A percentile compares a stretch with the other conserved stretches of the same genome.
Evolutionary conservation across 2,888 invertebrate genomes (phyloP).

Genomic region (Acrobasis consociella): DNA sequence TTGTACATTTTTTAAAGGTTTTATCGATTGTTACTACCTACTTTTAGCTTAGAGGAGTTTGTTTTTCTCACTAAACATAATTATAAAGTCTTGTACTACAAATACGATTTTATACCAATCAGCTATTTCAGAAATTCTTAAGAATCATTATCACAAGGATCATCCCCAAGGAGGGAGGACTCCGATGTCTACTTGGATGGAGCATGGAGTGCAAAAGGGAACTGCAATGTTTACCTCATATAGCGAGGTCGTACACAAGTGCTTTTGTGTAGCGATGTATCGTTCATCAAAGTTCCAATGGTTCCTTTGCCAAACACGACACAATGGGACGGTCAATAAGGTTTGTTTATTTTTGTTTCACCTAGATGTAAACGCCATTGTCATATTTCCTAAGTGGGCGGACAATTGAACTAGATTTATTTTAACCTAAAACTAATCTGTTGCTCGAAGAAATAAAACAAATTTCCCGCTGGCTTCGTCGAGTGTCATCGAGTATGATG

Average conservation of each 20-base stretch:
- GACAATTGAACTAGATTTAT: not conserved
- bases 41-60: too few species aligned
- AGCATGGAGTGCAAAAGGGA: not conserved
- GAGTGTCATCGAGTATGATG: not conserved
- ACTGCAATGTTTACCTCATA: not conserved
- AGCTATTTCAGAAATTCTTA: too few species aligned
- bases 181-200: not conserved
- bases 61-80: too few species aligned
- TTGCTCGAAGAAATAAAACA: not conserved
- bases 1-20: too few species aligned
- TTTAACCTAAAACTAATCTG: too few species aligned
- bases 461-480: not conserved
- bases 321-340: conserved; percentile 5
- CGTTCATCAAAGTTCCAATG: conserved; percentile 1
- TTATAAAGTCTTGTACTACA: too few species aligned
- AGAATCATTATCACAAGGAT: not conserved
- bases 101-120: too few species aligned
- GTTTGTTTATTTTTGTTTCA: not conserved
- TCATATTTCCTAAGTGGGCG: not conserved
- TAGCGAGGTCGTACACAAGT: not conserved
- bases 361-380: not conserved
- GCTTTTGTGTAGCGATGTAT: conserved; percentile 10
- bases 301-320: not conserved
- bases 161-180: too few species aligned
- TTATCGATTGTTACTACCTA: too few species aligned